Base-by-base conservation (phyloP, 2,888 invertebrate genomes). In the Eudemis profundana region DNA sequence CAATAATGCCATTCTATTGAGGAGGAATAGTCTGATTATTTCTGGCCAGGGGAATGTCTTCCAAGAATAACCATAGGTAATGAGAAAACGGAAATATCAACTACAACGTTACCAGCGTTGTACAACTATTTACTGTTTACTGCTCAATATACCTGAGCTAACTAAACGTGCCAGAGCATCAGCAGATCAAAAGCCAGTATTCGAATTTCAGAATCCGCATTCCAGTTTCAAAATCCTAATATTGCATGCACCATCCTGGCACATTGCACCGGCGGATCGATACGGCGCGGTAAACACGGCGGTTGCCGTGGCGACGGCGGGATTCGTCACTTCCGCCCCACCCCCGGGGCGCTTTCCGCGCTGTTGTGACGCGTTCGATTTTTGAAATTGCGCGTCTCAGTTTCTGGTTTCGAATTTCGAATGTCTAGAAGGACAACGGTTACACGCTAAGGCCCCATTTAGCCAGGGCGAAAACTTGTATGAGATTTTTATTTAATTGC, bases 281-380 rank as follows among this genome's bases (percentile, higher is more conserved):
- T 90, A 89, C 77, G 89, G 84, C 88, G 90, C 82, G 85, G 90
- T 89, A 90, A 91, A 91, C 90, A 90, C 82, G 91, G 88, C 91
- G 90, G 91, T 91, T 84, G 85, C 78, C 84, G 87, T 88, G 86
- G 83, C 81, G 69, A 90, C 89, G 84, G 77, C 84, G 85, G 87
- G 87, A 86, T 79, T 80, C 84, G 81, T 81, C 84, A 82, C 84
- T 85, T 86, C 74, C 70, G 62, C 60, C 61, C 60, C 57, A 51
- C 53, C 66, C 64, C 68, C 66, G 68, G 70, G 70, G 69, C 63
- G 69, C 62, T 68, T 61, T 59, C 72, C 68, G 65, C 61, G 65
- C 59, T 68, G 46, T 61, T 61, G 51, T 56, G 62, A 54, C 62
- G 62, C 54, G 54, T 47, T 54, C 54, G 54, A 56, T 62, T 54